Conservation (phyloP, 2,888 invertebrate species). For the Aquatica leii region DNA sequence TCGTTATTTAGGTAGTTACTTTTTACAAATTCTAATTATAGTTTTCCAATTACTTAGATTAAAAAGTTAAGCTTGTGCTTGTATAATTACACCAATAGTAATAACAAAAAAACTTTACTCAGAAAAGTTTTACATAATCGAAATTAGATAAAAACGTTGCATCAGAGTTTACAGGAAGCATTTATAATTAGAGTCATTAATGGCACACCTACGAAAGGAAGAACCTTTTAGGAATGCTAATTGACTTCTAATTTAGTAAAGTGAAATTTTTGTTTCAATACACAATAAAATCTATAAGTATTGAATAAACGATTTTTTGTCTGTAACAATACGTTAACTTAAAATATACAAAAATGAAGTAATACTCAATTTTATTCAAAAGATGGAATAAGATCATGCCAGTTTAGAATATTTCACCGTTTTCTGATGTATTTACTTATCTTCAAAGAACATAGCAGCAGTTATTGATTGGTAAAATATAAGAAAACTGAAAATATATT, state of each 20-base stretch:
- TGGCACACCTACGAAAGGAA: neutral
- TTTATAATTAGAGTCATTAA: slow-evolving; percentile 1
- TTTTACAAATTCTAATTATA: too few species aligned
- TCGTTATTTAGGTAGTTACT: too few species aligned
- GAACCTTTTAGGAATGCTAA: neutral
- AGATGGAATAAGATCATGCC: slow-evolving; percentile 20
- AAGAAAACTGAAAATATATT: slow-evolving; percentile 34
- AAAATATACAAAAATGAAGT: slow-evolving; percentile 19
- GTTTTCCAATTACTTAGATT: too few species aligned
- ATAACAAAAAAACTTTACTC: neutral
- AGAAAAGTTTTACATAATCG: neutral
- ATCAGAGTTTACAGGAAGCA: slow-evolving; percentile 7
- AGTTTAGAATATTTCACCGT: slow-evolving; percentile 24
- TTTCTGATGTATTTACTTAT: slow-evolving; percentile 32
- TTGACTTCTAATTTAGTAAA: neutral
- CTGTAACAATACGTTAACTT: neutral
- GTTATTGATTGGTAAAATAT: slow-evolving; percentile 26
- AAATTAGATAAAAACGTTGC: slow-evolving; percentile 3
- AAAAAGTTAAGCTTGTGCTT: too few species aligned
- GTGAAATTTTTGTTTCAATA: neutral
- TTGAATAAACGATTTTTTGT: neutral
- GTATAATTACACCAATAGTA: too few species aligned
- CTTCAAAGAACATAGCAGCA: slow-evolving; percentile 31
- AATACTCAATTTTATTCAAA: slow-evolving; percentile 30
- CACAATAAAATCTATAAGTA: too few species aligned